Evolutionary conservation across 2,888 invertebrate genomes (phyloP), one percentile per base, ranked within the genome.

Genomic region (Brachyopa scutellaris): DNA sequence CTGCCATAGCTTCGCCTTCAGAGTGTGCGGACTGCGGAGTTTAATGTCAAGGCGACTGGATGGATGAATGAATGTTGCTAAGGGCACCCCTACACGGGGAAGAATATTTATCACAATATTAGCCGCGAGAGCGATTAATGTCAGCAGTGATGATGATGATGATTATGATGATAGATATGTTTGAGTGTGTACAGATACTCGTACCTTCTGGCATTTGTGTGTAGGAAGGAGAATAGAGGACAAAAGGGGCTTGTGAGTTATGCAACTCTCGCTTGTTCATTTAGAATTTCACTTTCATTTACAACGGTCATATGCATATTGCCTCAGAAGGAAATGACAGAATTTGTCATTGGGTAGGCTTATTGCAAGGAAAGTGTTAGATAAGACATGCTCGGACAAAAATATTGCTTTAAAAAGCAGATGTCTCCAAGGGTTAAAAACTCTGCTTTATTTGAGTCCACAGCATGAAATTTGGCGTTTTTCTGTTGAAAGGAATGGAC

Each of bases 261-360:
- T 76, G 62, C 57, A 80, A 80, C 67, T 69, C 62, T 67, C 61
- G 55, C 45, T 74, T 47, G 61, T 67, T 62, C 36, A 33, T 66
- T 76, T 64, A 82, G 70, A 82, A 82, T 82, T 82, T 82, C 70
- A 82, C 82, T 82, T 77, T 82, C 82, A 38, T 42, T 57, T 38
- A 9, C 36, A 53, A 42, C 31, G 29, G 19, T 5, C 26, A 21
- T 38, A 13, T 11, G 53, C 51, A 23, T 26, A n/a, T n/a, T n/a
- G n/a, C n/a, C n/a, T n/a, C n/a, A n/a, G n/a, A n/a, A n/a, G 47
- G 74, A 61, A 53, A 33, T 31, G 36, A 73, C 15, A 73, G 61
- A 61, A 61, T 40, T 61, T 74, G 73, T 74, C 66, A 49, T 6
- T 73, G 40, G 31, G 1, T 2, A 1, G 38, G 33, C 11, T 45